Conservation (phyloP, 2,797 vertebrate genomes). For the Babyrousa celebensis region DNA sequence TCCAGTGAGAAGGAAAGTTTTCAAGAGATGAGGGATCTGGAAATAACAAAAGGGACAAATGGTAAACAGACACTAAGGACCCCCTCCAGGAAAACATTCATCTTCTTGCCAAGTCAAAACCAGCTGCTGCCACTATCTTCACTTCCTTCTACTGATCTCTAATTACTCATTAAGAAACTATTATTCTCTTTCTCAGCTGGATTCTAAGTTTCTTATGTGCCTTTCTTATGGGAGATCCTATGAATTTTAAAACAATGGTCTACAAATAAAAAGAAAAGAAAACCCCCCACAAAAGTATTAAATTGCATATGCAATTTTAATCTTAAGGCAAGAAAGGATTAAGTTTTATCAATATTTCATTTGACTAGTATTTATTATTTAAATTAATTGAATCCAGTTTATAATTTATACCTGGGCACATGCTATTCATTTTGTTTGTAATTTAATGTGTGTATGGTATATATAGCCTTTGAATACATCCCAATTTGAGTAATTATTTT, state of each 20-base stretch:
- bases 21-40: neutral
- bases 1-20: neutral
- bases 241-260: neutral
- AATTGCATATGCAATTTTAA: neutral
- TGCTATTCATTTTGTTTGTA: neutral
- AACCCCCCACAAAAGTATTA: neutral
- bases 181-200: neutral
- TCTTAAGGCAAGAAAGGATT: neutral
- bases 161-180: neutral
- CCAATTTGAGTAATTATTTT: neutral
- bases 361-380: neutral
- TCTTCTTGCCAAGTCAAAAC: neutral
- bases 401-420: neutral
- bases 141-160: neutral
- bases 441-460: neutral
- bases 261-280: neutral
- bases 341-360: neutral
- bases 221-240: neutral
- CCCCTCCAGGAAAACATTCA: neutral
- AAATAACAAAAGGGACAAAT: neutral
- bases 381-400: neutral
- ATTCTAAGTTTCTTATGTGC: neutral
- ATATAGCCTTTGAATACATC: neutral
- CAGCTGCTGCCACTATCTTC: neutral
- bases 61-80: neutral